phyloP scores from a whole-genome alignment of 2,113 vertebrate genomes.

The Spheniscus mendiculus region DNA sequence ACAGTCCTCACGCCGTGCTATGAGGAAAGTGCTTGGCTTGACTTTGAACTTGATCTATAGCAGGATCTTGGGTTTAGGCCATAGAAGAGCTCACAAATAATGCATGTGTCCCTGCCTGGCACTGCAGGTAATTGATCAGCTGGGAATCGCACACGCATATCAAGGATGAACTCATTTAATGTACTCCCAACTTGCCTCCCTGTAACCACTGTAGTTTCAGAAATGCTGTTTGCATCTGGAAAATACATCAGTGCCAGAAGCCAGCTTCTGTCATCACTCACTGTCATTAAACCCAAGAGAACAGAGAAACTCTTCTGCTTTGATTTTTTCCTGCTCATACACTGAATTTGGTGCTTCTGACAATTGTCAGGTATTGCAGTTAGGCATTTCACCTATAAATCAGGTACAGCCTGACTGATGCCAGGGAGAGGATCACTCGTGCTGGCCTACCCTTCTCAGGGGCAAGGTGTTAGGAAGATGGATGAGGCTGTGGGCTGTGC shows the following conservation, averaged over 20 bases:
- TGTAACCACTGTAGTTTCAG: neutral
- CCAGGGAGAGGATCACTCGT: accelerated
- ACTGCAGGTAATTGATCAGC: neutral
- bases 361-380: accelerated
- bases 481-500: neutral
- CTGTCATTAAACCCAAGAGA: neutral
- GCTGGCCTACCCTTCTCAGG: neutral
- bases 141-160: neutral
- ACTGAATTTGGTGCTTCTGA: neutral
- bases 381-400: too few relatives aligned
- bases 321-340: neutral
- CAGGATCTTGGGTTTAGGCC: neutral
- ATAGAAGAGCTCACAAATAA: neutral
- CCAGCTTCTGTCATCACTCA: neutral
- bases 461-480: neutral
- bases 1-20: accelerated
- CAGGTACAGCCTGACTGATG: neutral
- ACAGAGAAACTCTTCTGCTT: neutral
- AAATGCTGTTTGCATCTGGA: neutral
- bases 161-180: neutral
- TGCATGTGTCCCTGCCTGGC: neutral
- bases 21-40: neutral
- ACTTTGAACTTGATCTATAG: neutral
- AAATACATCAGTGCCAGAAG: neutral
- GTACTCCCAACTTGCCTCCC: neutral